phyloP scores from a whole-genome alignment of 2,888 invertebrate species.

The Andricus quercusramuli region DNA sequence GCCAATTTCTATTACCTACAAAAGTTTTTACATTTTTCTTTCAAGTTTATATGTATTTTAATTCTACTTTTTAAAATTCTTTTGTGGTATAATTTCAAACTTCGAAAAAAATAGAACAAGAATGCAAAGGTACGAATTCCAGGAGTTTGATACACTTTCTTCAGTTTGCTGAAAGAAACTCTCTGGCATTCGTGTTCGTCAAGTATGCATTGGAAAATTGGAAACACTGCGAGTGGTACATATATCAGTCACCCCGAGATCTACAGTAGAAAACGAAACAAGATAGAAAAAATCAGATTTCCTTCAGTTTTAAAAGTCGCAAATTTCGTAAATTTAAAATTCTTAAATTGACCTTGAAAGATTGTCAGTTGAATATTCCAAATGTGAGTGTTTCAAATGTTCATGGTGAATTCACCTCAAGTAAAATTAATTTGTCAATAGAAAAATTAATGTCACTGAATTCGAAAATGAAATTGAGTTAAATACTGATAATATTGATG shows the following conservation, averaged over 20 bases:
- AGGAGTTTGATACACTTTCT: neutral
- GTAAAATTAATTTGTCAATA: too few species aligned
- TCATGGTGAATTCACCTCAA: too few species aligned
- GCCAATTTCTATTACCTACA: too few species aligned
- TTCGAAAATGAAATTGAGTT: too few species aligned
- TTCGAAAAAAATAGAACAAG: neutral
- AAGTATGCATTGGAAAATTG: conserved; percentile 11
- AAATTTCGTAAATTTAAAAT: too few species aligned
- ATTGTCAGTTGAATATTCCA: too few species aligned
- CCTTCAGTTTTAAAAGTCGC: neutral
- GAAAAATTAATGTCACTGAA: too few species aligned
- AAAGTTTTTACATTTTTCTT: too few species aligned
- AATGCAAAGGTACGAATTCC: neutral
- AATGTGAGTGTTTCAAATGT: too few species aligned
- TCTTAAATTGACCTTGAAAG: too few species aligned
- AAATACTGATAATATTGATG: neutral
- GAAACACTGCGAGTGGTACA: conserved; percentile 15
- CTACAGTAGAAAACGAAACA: neutral
- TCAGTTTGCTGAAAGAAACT: neutral
- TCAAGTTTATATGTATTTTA: too few species aligned
- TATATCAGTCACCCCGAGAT: conserved; percentile 5
- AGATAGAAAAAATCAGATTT: neutral
- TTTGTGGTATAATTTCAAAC: neutral
- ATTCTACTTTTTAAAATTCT: neutral
- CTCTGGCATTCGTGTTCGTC: neutral